phyloP scores from a whole-genome alignment of 2,113 vertebrate genomes.

The Stegastes partitus region DNA sequence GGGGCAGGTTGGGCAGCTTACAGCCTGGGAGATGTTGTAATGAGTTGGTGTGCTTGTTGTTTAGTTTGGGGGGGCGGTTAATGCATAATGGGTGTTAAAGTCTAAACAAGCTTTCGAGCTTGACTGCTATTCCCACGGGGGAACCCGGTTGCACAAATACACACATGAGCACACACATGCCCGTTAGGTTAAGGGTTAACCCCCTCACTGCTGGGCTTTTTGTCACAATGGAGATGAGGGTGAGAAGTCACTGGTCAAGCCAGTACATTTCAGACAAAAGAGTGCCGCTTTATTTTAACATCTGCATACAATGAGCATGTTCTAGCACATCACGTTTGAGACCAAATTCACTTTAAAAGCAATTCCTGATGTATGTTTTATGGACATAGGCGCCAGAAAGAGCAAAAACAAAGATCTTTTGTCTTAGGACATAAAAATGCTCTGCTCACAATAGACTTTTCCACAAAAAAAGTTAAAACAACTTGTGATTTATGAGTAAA shows the following conservation, averaged over 20 bases:
- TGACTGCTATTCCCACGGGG: slow-evolving; percentile 74
- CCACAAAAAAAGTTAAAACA: too few relatives aligned
- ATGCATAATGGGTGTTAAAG: slow-evolving; percentile 55
- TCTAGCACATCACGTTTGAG: neutral
- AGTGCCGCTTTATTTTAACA: slow-evolving; percentile 16
- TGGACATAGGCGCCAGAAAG: too few relatives aligned
- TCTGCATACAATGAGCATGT: neutral
- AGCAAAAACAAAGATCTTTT: too few relatives aligned
- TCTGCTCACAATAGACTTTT: too few relatives aligned
- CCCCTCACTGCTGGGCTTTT: slow-evolving; percentile 61
- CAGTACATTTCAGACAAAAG: slow-evolving; percentile 33
- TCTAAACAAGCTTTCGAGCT: slow-evolving; percentile 78
- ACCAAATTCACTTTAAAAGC: neutral
- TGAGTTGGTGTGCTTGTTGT: slow-evolving; percentile 39
- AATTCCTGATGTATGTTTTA: neutral
- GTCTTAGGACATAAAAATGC: too few relatives aligned
- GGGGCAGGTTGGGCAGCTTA: slow-evolving; percentile 32
- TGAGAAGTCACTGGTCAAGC: slow-evolving; percentile 69
- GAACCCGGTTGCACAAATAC: slow-evolving; percentile 57
- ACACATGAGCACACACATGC: slow-evolving; percentile 35
- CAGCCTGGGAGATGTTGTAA: slow-evolving; percentile 38
- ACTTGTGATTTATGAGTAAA: too few relatives aligned
- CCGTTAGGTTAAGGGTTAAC: slow-evolving; percentile 76
- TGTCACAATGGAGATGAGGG: slow-evolving; percentile 82
- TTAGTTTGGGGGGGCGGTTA: slow-evolving; percentile 48